Evolutionary conservation across 2,888 invertebrate genomes (phyloP).

Genomic region (Caenorhabditis japonica): DNA sequence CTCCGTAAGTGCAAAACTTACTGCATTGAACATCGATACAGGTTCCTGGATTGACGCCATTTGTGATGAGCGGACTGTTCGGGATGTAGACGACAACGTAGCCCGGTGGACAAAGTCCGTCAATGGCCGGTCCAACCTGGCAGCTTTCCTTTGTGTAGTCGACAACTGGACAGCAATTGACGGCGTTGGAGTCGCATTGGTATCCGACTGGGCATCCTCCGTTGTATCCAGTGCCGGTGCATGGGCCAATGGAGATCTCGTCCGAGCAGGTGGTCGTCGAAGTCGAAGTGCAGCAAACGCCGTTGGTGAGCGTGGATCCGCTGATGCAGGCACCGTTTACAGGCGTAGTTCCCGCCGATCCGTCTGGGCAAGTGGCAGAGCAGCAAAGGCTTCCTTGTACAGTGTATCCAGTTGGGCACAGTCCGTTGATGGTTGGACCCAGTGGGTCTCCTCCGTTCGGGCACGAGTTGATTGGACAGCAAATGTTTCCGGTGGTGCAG

Average conservation of each 20-base stretch:
- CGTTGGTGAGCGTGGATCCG: slow-evolving; percentile 70
- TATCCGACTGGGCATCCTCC: slow-evolving; percentile 62
- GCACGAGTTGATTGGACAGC: slow-evolving; percentile 73
- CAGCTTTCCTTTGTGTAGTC: slow-evolving; percentile 36
- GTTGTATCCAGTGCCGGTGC: slow-evolving; percentile 52
- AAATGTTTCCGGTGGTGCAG: slow-evolving; percentile 76
- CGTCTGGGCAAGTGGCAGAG: slow-evolving; percentile 59
- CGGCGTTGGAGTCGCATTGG: slow-evolving; percentile 61
- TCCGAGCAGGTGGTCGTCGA: slow-evolving; percentile 48
- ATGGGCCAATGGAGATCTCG: slow-evolving; percentile 56
- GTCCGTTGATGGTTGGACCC: slow-evolving; percentile 76
- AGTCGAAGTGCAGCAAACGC: slow-evolving; percentile 73
- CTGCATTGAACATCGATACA: slow-evolving; percentile 62
- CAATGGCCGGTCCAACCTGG: slow-evolving; percentile 64
- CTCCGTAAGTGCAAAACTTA: slow-evolving; percentile 54
- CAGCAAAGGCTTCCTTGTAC: slow-evolving; percentile 71
- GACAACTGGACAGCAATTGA: slow-evolving; percentile 67
- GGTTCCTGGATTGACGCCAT: slow-evolving; percentile 58
- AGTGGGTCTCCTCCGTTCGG: slow-evolving; percentile 71
- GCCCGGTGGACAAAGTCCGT: slow-evolving; percentile 65
- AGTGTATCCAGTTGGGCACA: slow-evolving; percentile 73
- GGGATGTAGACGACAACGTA: slow-evolving; percentile 61
- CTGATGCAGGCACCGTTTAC: slow-evolving; percentile 67
- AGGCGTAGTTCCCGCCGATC: slow-evolving; percentile 50
- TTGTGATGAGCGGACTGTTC: slow-evolving; percentile 44